These are phyloP conservation scores for Thryonomys swinderianus DNA, from an alignment of 2,113 vertebrate species.

Conservation along the genomic window DNA sequence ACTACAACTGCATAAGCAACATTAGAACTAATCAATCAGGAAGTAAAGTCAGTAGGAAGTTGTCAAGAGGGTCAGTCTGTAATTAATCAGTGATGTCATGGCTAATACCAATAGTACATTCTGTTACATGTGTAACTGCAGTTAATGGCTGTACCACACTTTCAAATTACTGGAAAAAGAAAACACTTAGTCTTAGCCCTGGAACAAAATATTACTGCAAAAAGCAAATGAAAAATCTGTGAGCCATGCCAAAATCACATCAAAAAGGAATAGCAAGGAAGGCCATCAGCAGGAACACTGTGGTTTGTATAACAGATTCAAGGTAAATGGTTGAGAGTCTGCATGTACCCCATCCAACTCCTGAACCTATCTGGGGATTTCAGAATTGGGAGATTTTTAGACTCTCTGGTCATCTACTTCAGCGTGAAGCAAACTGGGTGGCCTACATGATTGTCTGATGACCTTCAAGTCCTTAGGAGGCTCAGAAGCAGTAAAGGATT, in stretches of 20 bases:
- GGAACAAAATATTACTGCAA: constrained; percentile 39
- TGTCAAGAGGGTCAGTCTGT: constrained; percentile 67
- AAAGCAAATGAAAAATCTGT: constrained; percentile 50
- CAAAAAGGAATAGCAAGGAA: neutral
- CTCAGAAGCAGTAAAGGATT: neutral
- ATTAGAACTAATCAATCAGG: constrained; percentile 72
- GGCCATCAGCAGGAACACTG: neutral
- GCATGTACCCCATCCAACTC: neutral
- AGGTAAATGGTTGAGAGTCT: neutral
- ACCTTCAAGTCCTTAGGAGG: neutral
- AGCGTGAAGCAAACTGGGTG: neutral
- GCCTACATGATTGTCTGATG: neutral
- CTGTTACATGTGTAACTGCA: constrained; percentile 58
- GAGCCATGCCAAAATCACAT: constrained; percentile 14
- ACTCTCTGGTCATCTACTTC: neutral
- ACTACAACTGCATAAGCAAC: constrained; percentile 58
- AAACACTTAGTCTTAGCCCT: constrained; percentile 64
- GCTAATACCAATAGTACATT: constrained; percentile 70
- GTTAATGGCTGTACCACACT: constrained; percentile 66
- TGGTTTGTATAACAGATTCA: neutral
- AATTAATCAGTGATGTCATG: constrained; percentile 75
- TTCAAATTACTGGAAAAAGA: constrained; percentile 57
- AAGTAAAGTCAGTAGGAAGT: constrained; percentile 76
- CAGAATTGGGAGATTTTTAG: neutral
- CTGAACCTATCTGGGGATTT: neutral